A percentile compares a stretch with the other conserved stretches of the same genome.
Evolutionary conservation across 2,888 invertebrate species (phyloP).

Genomic region (Drosophila ochracea): DNA sequence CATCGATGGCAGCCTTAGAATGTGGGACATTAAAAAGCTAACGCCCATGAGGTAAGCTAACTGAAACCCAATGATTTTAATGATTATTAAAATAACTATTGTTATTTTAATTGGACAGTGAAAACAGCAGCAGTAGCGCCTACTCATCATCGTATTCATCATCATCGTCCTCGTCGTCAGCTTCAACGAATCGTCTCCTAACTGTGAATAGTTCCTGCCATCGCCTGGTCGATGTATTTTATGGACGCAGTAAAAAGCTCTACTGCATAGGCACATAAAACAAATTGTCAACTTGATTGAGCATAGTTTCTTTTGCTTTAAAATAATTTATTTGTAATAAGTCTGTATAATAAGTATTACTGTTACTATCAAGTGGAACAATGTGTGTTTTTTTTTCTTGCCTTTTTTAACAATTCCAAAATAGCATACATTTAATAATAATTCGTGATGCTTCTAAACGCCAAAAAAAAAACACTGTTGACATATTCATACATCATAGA

Average conservation of each 20-base stretch:
- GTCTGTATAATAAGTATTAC: constrained; percentile 79
- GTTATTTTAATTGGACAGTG: constrained; percentile 47
- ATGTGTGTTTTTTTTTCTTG: constrained; percentile 47
- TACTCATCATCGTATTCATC: constrained; percentile 48
- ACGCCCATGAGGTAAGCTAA: constrained; percentile 66
- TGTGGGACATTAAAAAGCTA: constrained; percentile 87
- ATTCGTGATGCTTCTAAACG: constrained; percentile 40
- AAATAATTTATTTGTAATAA: constrained; percentile 80
- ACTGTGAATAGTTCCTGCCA: constrained; percentile 79
- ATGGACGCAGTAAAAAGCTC: constrained; percentile 79
- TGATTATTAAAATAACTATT: background rate
- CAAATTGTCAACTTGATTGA: constrained; percentile 19
- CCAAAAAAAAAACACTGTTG: constrained; percentile 19
- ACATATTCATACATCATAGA: constrained; percentile 29
- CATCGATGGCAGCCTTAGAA: constrained; percentile 88
- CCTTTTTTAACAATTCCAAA: constrained; percentile 24
- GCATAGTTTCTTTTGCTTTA: constrained; percentile 63
- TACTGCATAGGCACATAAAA: constrained; percentile 80
- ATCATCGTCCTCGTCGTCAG: constrained; percentile 69
- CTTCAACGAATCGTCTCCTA: constrained; percentile 77
- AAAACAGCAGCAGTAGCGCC: constrained; percentile 50
- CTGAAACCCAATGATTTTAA: background rate
- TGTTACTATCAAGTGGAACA: constrained; percentile 74
- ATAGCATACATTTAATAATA: constrained; percentile 33
- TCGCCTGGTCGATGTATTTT: constrained; percentile 82